A percentile compares a stretch with the other conserved stretches of the same genome.
Evolutionary conservation across 2,797 vertebrate genomes (phyloP).

Genomic region (Halcyon leucocephala): DNA sequence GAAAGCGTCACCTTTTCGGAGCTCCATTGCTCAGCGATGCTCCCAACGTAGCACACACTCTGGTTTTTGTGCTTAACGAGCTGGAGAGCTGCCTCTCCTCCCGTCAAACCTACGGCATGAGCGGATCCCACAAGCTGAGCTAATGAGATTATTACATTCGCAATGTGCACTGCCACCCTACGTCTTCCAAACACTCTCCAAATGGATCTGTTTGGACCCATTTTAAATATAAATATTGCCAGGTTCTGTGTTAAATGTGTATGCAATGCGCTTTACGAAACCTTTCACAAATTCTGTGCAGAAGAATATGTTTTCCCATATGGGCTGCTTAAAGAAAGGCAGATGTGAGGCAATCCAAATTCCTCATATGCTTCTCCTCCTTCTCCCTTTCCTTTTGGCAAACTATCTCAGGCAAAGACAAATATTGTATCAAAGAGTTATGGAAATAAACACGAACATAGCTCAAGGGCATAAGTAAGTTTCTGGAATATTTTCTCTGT

Average conservation of each 20-base stretch:
- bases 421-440: constrained; percentile 68
- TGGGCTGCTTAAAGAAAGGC: constrained; percentile 73
- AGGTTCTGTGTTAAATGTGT: constrained; percentile 39
- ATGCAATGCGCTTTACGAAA: constrained; percentile 1
- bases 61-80: background rate
- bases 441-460: constrained; percentile 69
- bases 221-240: constrained; percentile 52
- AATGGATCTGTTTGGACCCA: constrained; percentile 67
- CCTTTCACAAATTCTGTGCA: constrained; percentile 71
- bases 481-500: constrained; percentile 61
- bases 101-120: background rate
- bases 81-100: background rate
- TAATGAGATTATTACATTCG: background rate
- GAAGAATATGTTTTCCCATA: constrained; percentile 79
- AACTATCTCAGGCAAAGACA: constrained; percentile 70
- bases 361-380: constrained; percentile 56
- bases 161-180: constrained; percentile 27
- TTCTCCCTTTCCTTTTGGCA: constrained; percentile 67
- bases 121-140: constrained; percentile 25
- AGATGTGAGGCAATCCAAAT: constrained; percentile 74
- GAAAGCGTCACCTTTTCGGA: rapidly evolving
- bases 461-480: constrained; percentile 70
- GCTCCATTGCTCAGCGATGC: background rate
- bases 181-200: constrained; percentile 53
- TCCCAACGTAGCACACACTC: rapidly evolving